Conservation (phyloP, 2,797 vertebrate genomes). For the Poeciliopsis paucimaculata region DNA sequence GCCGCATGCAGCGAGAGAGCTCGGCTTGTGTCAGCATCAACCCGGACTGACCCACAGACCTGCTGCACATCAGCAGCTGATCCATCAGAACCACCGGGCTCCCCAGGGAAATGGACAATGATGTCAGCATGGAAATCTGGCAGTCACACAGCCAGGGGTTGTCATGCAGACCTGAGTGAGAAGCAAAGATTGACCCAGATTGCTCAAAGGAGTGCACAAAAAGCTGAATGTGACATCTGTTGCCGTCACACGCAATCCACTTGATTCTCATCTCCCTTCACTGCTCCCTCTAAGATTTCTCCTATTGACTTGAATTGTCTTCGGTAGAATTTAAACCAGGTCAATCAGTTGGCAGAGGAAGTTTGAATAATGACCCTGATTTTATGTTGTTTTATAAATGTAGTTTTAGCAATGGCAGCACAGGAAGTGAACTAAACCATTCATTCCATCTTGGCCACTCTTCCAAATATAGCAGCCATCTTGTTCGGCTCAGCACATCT, state of each 20-base stretch:
- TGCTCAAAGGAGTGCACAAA: not conserved
- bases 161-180: slow-evolving; percentile 89
- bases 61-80: slow-evolving; percentile 84
- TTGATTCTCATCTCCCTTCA: not conserved
- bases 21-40: slow-evolving; percentile 83
- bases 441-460: not conserved
- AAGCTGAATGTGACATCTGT: not conserved
- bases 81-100: slow-evolving; percentile 85
- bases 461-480: not conserved
- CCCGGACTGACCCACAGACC: slow-evolving; percentile 81
- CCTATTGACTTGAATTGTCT: not conserved
- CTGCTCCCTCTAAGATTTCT: not conserved
- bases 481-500: not conserved
- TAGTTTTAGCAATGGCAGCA: no score
- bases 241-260: not conserved
- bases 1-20: slow-evolving; percentile 87
- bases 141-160: slow-evolving; percentile 96
- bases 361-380: no score
- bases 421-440: not conserved
- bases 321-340: not conserved
- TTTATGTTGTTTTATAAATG: no score
- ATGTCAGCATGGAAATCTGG: slow-evolving; percentile 88
- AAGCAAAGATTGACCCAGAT: not conserved
- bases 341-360: no score
- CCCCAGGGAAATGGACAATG: slow-evolving; percentile 85